Evolutionary conservation across 1,140 invertebrate genomes (phyloP), one percentile per base, ranked within the genome.

Genomic region (Drosophila mauritiana): DNA sequence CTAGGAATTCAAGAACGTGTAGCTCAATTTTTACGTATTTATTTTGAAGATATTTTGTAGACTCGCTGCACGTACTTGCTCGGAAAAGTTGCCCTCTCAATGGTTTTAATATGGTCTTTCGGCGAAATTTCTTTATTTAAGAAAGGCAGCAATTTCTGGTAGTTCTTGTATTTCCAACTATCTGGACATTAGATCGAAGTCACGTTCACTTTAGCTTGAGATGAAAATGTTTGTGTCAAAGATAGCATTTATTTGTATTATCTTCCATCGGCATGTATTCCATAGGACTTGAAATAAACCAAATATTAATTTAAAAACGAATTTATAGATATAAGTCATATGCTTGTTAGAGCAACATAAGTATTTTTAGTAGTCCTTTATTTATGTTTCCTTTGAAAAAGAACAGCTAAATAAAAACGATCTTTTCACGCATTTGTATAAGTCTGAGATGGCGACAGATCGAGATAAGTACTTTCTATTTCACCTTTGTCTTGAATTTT

Each of bases 1-100:
- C 82, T 67, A 4, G 45, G 83, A 88, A 85, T 45, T 75, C 52
- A n/a, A 51, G 31, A 63, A 82, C 82, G 83, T 85, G 82, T 65
- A 76, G 62, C 82, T 78, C 51, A 75, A 75, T 61, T 78, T 70
- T 67, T 45, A 51, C 48, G 27, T 54, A 59, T 39, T 62, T 40
- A 61, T 43, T 56, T 53, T 52, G n/a, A 13, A 13, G 15, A 46
- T 42, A 46, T 17, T 37, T 31, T 31, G 31, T 31, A 31, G 55
- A 80, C 67, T 27, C 78, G 48, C 22, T 51, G 83, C 82, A 85
- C 82, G 83, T 78, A 72, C 48, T 88, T 63, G 61, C 53, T 58
- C 46, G 69, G 61, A 82, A 88, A 82, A 88, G 56, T 72, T 58
- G 62, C 27, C 39, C 73, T 65, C 36, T 63, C 64, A 68, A 53